Percentiles rank a stretch among this genome's conserved stretches.
These are phyloP conservation scores for Eupithecia subumbrata DNA, from an alignment of 2,888 invertebrate genomes.

Conservation along the genomic window DNA sequence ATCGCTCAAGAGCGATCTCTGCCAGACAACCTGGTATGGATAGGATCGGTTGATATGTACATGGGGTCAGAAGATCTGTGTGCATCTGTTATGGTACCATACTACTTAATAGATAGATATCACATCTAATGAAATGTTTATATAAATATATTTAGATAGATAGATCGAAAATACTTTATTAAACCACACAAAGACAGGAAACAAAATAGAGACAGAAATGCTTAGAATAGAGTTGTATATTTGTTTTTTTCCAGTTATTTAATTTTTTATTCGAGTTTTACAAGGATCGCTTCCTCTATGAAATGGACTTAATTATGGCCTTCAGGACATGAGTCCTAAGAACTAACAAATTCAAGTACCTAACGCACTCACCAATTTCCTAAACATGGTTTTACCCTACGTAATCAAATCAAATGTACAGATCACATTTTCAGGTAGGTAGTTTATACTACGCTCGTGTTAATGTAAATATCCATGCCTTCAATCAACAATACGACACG, in stretches of 20 bases:
- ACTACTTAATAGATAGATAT: no score
- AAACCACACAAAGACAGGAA: no score
- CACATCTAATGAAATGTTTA: no score
- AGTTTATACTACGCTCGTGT: not conserved
- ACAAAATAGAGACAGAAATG: no score
- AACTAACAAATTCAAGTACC: not conserved
- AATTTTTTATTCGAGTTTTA: not conserved
- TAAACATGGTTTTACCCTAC: conserved; percentile 47
- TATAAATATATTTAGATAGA: no score
- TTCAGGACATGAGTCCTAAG: not conserved
- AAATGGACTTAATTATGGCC: not conserved
- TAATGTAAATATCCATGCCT: conserved; percentile 18
- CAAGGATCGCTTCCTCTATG: not conserved
- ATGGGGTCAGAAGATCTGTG: no score
- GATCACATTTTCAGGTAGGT: not conserved
- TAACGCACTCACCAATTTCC: conserved; percentile 53
- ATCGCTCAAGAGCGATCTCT: no score
- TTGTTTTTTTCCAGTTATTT: not conserved
- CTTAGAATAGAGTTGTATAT: no score
- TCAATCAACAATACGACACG: conserved; percentile 43
- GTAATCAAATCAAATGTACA: not conserved
- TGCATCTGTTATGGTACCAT: no score
- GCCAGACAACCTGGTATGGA: no score
- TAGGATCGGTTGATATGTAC: no score
- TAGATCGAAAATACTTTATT: no score